phyloP scores from a whole-genome alignment of 1,140 invertebrate species.

The Ruditapes philippinarum region DNA sequence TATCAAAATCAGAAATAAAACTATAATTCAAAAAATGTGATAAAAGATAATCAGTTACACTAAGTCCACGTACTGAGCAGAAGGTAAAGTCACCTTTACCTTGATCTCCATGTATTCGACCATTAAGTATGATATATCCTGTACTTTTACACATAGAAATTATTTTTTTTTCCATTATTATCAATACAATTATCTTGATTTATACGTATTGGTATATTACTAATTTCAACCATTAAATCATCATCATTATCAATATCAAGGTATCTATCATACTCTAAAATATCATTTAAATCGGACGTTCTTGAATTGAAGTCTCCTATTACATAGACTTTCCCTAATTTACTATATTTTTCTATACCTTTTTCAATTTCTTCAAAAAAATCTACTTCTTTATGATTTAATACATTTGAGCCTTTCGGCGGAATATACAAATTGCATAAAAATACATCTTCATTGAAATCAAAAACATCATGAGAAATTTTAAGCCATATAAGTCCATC shows the following conservation, averaged over 20 bases:
- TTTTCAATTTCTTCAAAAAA: conserved; percentile 13
- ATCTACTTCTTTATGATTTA: background rate
- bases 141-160: too few relatives aligned
- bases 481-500: background rate
- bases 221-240: background rate
- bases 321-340: background rate
- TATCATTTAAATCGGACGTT: background rate
- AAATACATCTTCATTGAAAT: conserved; percentile 30
- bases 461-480: background rate
- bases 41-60: too few relatives aligned
- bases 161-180: background rate
- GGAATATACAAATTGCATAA: background rate
- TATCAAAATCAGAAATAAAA: too few relatives aligned
- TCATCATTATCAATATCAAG: conserved; percentile 6
- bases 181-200: conserved; percentile 9
- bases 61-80: too few relatives aligned
- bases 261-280: background rate
- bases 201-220: background rate
- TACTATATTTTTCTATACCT: background rate
- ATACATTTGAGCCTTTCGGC: background rate
- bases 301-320: background rate
- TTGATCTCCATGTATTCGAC: too few relatives aligned
- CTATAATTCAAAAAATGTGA: too few relatives aligned
- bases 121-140: too few relatives aligned
- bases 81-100: too few relatives aligned